Percentiles rank a stretch among this genome's conserved stretches.
Evolutionary conservation across 2,888 invertebrate species (phyloP).

Genomic region (Fabriciana adippe): DNA sequence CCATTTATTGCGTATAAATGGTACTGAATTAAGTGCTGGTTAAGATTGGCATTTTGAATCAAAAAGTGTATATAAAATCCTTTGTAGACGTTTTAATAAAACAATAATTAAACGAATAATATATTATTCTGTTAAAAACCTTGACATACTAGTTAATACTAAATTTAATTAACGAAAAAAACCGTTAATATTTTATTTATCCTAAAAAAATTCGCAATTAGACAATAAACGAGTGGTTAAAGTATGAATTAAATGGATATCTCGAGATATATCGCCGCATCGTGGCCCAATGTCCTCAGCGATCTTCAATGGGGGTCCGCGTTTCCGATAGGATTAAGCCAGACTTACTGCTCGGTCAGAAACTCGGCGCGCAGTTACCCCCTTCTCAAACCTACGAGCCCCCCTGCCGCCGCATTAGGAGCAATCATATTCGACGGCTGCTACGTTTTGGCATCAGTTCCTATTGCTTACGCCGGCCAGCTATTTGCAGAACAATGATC

Average conservation of each 20-base stretch:
- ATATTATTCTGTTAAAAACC: too few relatives aligned
- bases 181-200: too few relatives aligned
- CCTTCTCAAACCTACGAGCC: conserved; percentile 50
- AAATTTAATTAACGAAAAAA: too few relatives aligned
- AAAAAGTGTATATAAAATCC: conserved; percentile 9
- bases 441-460: conserved; percentile 79
- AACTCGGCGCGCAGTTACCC: conserved; percentile 69
- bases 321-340: conserved; percentile 81
- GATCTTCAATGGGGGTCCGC: conserved; percentile 79
- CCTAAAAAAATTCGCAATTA: too few relatives aligned
- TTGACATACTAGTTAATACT: too few relatives aligned
- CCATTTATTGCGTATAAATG: conserved; percentile 7
- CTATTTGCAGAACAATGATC: conserved; percentile 78
- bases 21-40: background rate
- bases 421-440: conserved; percentile 81
- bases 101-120: background rate
- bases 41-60: conserved; percentile 2
- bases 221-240: background rate
- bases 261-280: conserved; percentile 60
- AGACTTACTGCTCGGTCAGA: conserved; percentile 82
- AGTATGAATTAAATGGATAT: conserved; percentile 47
- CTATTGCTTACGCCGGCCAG: conserved; percentile 73
- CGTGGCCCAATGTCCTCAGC: conserved; percentile 52
- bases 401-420: conserved; percentile 72
- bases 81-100: conserved; percentile 1